Evolutionary conservation across 2,113 vertebrate genomes (phyloP).

Genomic region (Charadrius vociferus): DNA sequence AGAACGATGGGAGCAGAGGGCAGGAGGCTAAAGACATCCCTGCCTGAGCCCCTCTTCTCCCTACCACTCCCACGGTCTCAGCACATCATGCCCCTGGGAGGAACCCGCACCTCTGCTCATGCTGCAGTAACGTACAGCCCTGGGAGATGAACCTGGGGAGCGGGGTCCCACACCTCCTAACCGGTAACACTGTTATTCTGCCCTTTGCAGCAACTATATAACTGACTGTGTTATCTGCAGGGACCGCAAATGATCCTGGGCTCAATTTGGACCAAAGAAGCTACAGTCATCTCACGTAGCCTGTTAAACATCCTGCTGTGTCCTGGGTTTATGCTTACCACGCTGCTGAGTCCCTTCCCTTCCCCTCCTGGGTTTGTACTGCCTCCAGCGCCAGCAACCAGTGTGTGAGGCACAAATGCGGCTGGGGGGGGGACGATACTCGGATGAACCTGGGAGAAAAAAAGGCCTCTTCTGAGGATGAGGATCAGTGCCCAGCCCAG

Average conservation of each 20-base stretch:
- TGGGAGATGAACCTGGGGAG: neutral
- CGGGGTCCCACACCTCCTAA: neutral
- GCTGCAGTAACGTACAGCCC: neutral
- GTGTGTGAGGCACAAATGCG: neutral
- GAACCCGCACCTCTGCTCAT: fast-evolving
- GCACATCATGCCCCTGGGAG: neutral
- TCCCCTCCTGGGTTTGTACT: neutral
- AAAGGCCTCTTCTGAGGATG: neutral
- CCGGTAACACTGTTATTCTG: neutral
- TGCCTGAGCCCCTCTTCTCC: neutral
- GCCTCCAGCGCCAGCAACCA: neutral
- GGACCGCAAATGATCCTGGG: neutral
- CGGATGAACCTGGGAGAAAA: neutral
- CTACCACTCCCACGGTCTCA: neutral
- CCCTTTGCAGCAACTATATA: neutral
- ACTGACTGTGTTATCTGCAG: neutral
- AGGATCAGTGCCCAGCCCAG: neutral
- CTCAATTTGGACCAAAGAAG: neutral
- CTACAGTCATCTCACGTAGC: neutral
- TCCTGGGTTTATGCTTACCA: neutral
- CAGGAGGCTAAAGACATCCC: neutral
- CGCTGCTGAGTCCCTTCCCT: neutral
- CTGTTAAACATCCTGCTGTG: neutral
- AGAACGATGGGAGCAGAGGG: neutral
- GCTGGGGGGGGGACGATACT: neutral